Conservation (phyloP, 1,140 invertebrate genomes). For the Drosophila tsacasi region DNA sequence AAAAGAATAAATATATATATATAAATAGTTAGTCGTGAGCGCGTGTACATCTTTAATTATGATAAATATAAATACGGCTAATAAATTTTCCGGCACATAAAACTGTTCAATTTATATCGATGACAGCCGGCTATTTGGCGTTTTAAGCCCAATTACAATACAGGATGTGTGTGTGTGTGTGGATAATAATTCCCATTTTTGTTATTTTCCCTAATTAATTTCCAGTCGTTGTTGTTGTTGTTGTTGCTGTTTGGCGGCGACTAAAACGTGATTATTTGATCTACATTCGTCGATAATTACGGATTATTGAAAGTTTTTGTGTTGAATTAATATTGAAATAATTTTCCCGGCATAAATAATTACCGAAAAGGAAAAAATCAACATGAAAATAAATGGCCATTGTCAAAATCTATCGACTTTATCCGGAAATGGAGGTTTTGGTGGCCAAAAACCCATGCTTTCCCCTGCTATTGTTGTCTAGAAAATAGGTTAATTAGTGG, state of each 20-base stretch:
- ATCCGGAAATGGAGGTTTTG: constrained; percentile 19
- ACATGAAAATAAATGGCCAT: constrained; percentile 57
- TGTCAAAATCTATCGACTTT: constrained; percentile 16
- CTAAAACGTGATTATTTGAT: constrained; percentile 80
- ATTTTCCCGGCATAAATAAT: constrained; percentile 74
- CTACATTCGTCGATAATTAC: constrained; percentile 78
- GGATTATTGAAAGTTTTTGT: constrained; percentile 82
- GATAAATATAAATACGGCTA: constrained; percentile 6
- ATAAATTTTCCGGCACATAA: not conserved
- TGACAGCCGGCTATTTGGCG: constrained; percentile 29
- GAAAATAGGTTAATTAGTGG: constrained; percentile 82
- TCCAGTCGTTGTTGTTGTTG: constrained; percentile 22
- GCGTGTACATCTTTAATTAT: constrained; percentile 11
- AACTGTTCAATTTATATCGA: constrained; percentile 11
- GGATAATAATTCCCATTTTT: constrained; percentile 68
- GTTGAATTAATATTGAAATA: constrained; percentile 81
- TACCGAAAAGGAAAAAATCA: constrained; percentile 37
- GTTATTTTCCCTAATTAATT: constrained; percentile 76
- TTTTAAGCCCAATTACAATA: constrained; percentile 34
- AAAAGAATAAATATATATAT: constrained; percentile 16
- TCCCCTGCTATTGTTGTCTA: constrained; percentile 34
- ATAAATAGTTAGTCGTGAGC: constrained; percentile 2
- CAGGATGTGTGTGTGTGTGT: constrained; percentile 42
- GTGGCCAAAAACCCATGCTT: constrained; percentile 4
- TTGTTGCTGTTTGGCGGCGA: constrained; percentile 19